Conservation (phyloP, 2,113 vertebrate species). For the Channa maculata region DNA sequence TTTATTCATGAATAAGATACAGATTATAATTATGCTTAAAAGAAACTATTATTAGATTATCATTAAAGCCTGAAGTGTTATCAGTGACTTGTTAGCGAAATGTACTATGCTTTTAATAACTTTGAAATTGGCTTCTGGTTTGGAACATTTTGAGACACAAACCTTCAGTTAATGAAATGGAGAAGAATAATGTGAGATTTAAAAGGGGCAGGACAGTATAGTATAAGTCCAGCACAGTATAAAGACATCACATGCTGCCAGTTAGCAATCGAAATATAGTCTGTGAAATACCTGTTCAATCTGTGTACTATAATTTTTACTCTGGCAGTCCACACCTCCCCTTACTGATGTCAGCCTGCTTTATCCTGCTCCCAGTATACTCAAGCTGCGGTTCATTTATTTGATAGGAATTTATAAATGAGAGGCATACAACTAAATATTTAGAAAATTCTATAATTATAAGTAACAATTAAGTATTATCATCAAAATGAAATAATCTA, state of each 20-base stretch:
- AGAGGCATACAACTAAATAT: no score
- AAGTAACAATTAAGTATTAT: no score
- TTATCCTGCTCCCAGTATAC: background rate
- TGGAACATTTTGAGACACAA: background rate
- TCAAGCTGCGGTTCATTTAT: background rate
- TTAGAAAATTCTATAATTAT: no score
- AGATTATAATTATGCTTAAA: background rate
- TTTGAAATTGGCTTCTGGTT: background rate
- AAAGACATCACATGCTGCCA: background rate
- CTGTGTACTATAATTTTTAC: background rate
- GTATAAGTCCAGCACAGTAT: no score
- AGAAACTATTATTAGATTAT: background rate
- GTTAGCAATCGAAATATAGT: background rate
- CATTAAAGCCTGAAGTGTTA: background rate
- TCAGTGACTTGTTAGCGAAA: no score
- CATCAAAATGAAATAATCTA: no score
- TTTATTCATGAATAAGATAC: background rate
- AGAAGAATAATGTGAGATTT: background rate
- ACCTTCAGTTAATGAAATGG: background rate
- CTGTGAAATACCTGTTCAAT: background rate
- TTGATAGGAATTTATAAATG: no score
- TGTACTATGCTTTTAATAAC: no score
- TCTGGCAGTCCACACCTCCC: background rate
- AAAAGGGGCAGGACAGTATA: background rate
- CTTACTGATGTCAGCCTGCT: background rate